Evolutionary conservation across 2,113 vertebrate species (phyloP).

Genomic region (Microtus montanus): DNA sequence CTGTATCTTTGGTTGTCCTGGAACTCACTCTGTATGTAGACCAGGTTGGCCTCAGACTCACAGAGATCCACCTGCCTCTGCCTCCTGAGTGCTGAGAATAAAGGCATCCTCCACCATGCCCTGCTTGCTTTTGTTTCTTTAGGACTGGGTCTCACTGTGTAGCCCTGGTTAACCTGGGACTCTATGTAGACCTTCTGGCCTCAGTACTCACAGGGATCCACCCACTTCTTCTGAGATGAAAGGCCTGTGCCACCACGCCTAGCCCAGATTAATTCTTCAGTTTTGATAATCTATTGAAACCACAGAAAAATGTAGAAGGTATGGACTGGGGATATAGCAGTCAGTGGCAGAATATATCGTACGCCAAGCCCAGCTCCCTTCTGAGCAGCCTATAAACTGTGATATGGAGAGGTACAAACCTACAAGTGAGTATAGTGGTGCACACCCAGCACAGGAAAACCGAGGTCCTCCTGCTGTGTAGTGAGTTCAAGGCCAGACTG

Average conservation of each 20-base stretch:
- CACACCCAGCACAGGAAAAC: neutral
- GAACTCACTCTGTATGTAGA: too few relatives aligned
- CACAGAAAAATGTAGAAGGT: neutral
- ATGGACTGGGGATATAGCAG: neutral
- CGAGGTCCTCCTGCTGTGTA: neutral
- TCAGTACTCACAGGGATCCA: neutral
- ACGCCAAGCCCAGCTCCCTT: neutral
- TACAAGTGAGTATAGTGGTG: neutral
- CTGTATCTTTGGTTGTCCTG: too few relatives aligned
- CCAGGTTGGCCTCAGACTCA: too few relatives aligned
- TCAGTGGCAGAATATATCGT: neutral
- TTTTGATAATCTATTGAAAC: neutral
- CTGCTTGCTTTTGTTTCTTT: neutral
- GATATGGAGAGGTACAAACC: neutral
- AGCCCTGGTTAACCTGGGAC: neutral
- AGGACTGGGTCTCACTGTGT: neutral
- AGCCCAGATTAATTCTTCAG: too few relatives aligned
- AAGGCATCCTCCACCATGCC: too few relatives aligned
- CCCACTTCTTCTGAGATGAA: neutral
- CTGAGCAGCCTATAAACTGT: too few relatives aligned
- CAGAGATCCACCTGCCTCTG: too few relatives aligned
- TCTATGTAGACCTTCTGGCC: neutral
- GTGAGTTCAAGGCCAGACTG: neutral
- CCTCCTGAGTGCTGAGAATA: too few relatives aligned
- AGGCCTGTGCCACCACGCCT: neutral